These are phyloP conservation scores for Penaeus chinensis DNA, from an alignment of 1,140 invertebrate genomes.

Conservation along the genomic window DNA sequence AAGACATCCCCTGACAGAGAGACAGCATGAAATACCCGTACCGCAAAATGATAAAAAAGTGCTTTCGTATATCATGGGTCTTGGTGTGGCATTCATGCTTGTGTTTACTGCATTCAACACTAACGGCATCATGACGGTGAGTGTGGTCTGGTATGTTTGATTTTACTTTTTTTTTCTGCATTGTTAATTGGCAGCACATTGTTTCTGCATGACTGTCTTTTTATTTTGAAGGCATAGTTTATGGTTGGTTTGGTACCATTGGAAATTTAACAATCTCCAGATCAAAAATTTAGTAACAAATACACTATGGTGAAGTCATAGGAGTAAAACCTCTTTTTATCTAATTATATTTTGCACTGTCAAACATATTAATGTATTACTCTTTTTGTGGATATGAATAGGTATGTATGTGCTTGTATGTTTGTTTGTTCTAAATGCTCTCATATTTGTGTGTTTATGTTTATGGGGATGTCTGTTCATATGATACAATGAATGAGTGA, in stretches of 20 bases:
- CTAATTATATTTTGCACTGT: too few species aligned
- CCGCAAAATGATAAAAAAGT: constrained; percentile 14
- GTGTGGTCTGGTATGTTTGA: neutral
- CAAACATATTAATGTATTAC: neutral
- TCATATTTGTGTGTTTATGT: neutral
- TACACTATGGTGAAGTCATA: too few species aligned
- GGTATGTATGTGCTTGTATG: neutral
- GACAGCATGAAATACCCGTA: neutral
- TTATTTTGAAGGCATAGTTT: neutral
- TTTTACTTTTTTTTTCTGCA: neutral
- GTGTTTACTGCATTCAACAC: constrained; percentile 51
- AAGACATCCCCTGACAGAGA: neutral
- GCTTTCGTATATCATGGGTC: constrained; percentile 3
- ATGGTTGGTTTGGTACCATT: too few species aligned
- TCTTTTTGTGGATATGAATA: neutral
- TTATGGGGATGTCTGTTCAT: neutral
- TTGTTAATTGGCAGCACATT: neutral
- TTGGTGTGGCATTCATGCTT: constrained; percentile 26
- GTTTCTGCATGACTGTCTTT: neutral
- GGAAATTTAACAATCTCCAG: too few species aligned
- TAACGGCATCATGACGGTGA: constrained; percentile 40
- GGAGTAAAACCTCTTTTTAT: too few species aligned
- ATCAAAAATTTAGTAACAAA: too few species aligned
- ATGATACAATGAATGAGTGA: too few species aligned
- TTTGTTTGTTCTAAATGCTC: neutral